Conservation (phyloP, 2,797 vertebrate genomes). For the Gadopsis bispinosus region DNA sequence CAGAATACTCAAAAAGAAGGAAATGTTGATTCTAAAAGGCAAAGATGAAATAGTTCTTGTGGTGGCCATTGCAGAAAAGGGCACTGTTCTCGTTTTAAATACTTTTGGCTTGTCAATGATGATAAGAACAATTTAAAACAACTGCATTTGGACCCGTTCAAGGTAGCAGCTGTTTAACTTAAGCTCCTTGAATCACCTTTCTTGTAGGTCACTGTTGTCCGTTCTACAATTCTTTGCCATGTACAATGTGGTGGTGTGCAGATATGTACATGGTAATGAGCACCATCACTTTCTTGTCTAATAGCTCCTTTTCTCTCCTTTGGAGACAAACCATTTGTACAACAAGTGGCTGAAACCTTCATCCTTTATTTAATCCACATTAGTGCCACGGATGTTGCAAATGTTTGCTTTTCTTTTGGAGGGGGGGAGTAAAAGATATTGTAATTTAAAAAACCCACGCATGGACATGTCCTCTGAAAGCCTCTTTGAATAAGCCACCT, state of each 20-base stretch:
- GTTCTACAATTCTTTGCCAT: not conserved
- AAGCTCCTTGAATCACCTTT: not conserved
- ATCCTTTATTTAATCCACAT: constrained; percentile 4
- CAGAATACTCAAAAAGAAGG: not conserved
- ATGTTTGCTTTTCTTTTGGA: not conserved
- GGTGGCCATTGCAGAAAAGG: not conserved
- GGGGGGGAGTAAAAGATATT: not conserved
- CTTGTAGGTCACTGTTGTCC: not conserved
- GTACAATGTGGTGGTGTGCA: not conserved
- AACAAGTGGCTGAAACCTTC: not conserved
- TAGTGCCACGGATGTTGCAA: not conserved
- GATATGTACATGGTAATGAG: not conserved
- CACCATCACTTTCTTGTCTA: not conserved
- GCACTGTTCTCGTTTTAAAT: not conserved
- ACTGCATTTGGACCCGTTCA: not conserved
- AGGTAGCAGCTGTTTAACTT: not conserved
- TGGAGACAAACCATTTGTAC: not conserved
- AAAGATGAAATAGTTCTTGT: not conserved
- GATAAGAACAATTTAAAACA: not conserved
- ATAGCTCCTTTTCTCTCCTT: not conserved
- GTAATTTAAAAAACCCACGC: constrained; percentile 10
- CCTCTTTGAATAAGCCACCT: not conserved
- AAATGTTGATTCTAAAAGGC: not conserved
- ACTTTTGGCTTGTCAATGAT: not conserved
- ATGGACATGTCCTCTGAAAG: not conserved